Base-by-base conservation (phyloP, 2,888 invertebrate species). In the Frankliniella fusca region DNA sequence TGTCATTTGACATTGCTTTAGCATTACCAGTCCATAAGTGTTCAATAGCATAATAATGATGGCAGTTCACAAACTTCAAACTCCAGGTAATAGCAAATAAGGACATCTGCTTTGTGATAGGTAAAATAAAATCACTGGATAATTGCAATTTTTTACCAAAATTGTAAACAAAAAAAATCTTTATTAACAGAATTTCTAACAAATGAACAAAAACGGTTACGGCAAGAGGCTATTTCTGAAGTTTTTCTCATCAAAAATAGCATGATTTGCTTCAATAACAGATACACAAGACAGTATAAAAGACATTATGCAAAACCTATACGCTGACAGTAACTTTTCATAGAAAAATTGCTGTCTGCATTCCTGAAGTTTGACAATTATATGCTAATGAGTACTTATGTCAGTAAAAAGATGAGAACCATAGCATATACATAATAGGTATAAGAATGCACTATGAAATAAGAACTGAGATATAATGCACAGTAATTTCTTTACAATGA, bases 111-210 rank as follows among this genome's bases (percentile, higher is more conserved):
- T 76, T 7, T 27, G 27, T 27, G 70, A 27, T 27, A 76, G 70
- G 27, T 27, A n/a, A 27, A 76, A 76, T 76, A 27, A 27, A 76
- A 27, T 10, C 23, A 76, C 38, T 38, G 5, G 38, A 76, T 27
- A 76, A 76, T 23, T 76, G 27, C 27, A 27, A 27, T 76, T 76
- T 76, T 76, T 23, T 76, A 76, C 70, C 70, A 76, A 76, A 76
- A 76, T 76, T 76, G 70, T 76, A 76, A 76, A 76, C 70, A 76
- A 76, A 38, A 38, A 38, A 76, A 76, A 76, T 76, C 70, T 76
- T 76, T 76, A 76, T 76, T 76, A 76, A 76, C 70, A 76, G 23
- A 76, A 76, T 76, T 76, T 76, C 70, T 76, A 76, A 76, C 70
- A 76, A 76, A 27, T 27, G 27, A 76, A 76, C 70, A 76, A 76